Evolutionary conservation across 2,888 invertebrate species (phyloP), one percentile per base, ranked within the genome.

Genomic region (Emmelina monodactyla): DNA sequence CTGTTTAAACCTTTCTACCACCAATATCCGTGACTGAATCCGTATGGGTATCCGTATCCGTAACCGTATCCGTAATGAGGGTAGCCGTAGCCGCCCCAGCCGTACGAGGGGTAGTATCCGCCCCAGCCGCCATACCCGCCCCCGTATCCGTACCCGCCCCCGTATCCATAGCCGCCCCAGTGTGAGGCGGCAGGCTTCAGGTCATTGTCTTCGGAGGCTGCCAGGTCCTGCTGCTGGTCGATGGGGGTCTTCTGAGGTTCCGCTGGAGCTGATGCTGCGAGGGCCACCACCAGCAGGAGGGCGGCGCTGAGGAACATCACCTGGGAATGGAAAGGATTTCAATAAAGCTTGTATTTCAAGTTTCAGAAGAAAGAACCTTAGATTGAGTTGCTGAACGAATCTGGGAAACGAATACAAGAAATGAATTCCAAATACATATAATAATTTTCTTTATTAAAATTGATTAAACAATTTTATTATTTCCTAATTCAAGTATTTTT

Each of bases 131-230:
- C 55, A 37, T 54, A 51, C 3, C 48, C 49, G 1, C 59, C 61
- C 28, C 46, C 51, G 25, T 55, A 50, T 2, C 45, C 45, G 38
- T 43, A 46, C 0, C 65, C 64, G 1, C 65, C 62, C 58, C 55
- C 30, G 43, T 29, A 29, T 4, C 29, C 47, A 19, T 58, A 52
- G 0, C 67, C 68, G 1, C 69, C 69, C 58, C 68, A 78, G 37
- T 68, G 67, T 0, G 78, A 64, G 0, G 79, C 80, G 0, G 72
- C 72, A 0, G 76, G 59, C 41, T 76, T 70, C 1, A 80, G 51
- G 42, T 79, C 79, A 10, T 68, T 66, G 30, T 63, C 58, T 15
- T 58, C 53, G 9, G 36, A 33, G 1, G 38, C 40, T 12, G 38
- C 39, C 9, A 49, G 32, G 15, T 49, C 50, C 28, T 50, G 41